A percentile compares a stretch with the other conserved stretches of the same genome.
These are phyloP conservation scores for Notolabrus celidotus DNA, from an alignment of 2,797 vertebrate species.

Conservation along the genomic window DNA sequence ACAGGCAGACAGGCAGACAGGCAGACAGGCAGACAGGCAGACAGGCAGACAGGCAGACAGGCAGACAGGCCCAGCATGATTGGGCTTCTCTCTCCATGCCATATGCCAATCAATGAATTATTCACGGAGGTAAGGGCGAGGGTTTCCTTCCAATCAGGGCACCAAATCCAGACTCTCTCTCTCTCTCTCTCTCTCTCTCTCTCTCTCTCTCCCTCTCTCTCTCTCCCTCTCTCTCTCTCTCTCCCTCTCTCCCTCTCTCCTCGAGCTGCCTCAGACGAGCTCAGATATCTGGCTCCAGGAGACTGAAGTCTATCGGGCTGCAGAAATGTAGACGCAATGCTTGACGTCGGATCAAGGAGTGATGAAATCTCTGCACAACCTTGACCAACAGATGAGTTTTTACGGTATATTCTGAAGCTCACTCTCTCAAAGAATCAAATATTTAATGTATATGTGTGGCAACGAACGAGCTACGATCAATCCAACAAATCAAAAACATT, in stretches of 20 bases:
- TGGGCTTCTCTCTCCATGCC: slow-evolving; percentile 66
- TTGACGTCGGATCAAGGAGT: not conserved
- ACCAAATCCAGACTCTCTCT: slow-evolving; percentile 42
- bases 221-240: too few relatives aligned
- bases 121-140: slow-evolving; percentile 70
- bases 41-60: slow-evolving; percentile 32
- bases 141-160: slow-evolving; percentile 66
- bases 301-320: not conserved
- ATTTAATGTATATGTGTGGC: too few relatives aligned
- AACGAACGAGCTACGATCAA: too few relatives aligned
- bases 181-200: too few relatives aligned
- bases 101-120: slow-evolving; percentile 85
- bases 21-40: slow-evolving; percentile 30
- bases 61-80: slow-evolving; percentile 50
- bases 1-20: slow-evolving; percentile 13
- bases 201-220: slow-evolving; percentile 5
- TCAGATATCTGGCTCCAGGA: slow-evolving; percentile 29
- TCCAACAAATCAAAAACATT: not conserved
- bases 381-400: too few relatives aligned
- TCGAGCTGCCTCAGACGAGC: too few relatives aligned
- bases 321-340: not conserved
- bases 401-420: too few relatives aligned
- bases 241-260: too few relatives aligned
- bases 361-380: not conserved
- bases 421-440: too few relatives aligned